Evolutionary conservation across 2,888 invertebrate genomes (phyloP), one percentile per base, ranked within the genome.

Genomic region (Drosophila borealis): DNA sequence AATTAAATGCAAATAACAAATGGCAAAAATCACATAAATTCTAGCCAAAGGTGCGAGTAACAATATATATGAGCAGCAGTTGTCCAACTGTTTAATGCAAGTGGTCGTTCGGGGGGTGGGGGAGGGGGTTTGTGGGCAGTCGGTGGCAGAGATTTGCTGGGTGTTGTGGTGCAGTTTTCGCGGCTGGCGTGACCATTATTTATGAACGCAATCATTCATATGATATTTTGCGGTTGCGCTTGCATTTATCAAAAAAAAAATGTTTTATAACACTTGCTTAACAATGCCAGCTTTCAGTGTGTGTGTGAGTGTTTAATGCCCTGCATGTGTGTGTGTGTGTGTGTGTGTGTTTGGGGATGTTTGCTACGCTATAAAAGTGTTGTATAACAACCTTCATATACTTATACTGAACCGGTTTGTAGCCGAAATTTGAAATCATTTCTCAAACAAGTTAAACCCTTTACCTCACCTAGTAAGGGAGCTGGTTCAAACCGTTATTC

Each of bases 1-100:
- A 88, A 88, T 88, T 89, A 89, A 88, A 88, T 80, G 87, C 79
- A 88, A 88, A 89, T 78, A 88, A 82, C 78, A 87, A 89, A 89
- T 83, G 72, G 68, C 69, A 63, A 57, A 86, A 83, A 65, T 59
- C 73, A 60, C 86, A 88, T 88, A 68, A 82, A 79, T 85, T 81
- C 64, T 63, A 45, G 42, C 11, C 53, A 56, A 77, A 72, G 78
- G 78, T 67, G 46, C 59, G 48, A 74, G 62, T 36, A 13, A 21
- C 41, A 50, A 63, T 41, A 54, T 46, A 46, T 48, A 10, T 17
- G 13, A 17, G 46, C 11, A 21, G 39, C 25, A 25, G 37, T 39
- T 37, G 19, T 60, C 25, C 34, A 42, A 34, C 34, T 51, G 41
- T 33, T 29, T 25, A 45, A 4, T 13, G 21, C 11, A 19, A 41